A percentile compares a stretch with the other conserved stretches of the same genome.
Conservation (phyloP, 1,140 invertebrate species). For the Lamellibrachia luymesi region DNA sequence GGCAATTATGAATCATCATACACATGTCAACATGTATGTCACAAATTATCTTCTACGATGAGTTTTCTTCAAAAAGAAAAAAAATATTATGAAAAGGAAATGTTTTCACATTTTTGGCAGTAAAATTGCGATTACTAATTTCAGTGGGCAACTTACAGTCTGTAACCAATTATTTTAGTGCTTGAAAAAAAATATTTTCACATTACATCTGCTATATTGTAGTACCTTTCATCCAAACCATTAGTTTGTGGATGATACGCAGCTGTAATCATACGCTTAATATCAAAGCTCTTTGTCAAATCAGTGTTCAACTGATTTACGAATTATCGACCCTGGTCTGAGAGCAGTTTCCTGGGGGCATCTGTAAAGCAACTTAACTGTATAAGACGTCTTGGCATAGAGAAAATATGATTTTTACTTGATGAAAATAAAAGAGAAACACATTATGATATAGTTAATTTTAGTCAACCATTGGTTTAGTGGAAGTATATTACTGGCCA, state of each 20-base stretch:
- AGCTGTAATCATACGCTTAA: neutral
- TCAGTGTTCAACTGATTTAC: too few relatives aligned
- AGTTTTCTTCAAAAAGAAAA: too few relatives aligned
- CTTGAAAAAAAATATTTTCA: neutral
- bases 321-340: neutral
- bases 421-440: neutral
- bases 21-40: too few relatives aligned
- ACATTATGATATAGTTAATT: neutral
- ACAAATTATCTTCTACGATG: too few relatives aligned
- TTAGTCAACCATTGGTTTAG: too few relatives aligned
- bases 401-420: neutral
- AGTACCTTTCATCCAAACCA: neutral
- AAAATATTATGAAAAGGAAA: too few relatives aligned
- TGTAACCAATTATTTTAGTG: neutral
- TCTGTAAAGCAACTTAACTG: neutral
- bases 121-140: neutral
- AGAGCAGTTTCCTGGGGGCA: neutral
- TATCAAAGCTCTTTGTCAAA: neutral
- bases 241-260: neutral
- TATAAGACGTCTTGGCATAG: neutral
- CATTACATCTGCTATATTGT: neutral
- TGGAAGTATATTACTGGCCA: too few relatives aligned
- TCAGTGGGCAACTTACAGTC: neutral
- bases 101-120: neutral
- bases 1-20: neutral